phyloP scores from a whole-genome alignment of 2,113 vertebrate genomes.

The Ondatra zibethicus region DNA sequence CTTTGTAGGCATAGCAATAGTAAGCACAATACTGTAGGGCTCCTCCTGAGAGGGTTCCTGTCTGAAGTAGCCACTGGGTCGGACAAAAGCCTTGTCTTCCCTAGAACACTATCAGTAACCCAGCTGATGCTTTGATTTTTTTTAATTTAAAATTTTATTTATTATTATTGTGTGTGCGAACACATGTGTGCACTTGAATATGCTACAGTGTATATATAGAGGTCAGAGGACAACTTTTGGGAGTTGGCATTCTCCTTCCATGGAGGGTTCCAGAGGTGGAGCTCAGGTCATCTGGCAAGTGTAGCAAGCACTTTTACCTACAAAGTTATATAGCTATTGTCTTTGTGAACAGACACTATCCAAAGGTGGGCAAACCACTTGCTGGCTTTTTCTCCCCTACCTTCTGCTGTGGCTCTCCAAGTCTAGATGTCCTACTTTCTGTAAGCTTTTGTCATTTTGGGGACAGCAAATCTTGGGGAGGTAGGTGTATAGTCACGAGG shows the following conservation, averaged over 20 bases:
- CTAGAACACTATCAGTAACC: neutral
- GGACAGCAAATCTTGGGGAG: neutral
- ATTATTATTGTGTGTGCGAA: neutral
- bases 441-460: neutral
- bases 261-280: neutral
- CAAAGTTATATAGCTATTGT: too few relatives aligned
- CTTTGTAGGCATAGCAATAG: neutral
- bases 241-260: neutral
- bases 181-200: neutral
- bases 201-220: neutral
- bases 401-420: neutral
- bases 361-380: neutral
- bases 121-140: neutral
- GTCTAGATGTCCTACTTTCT: neutral
- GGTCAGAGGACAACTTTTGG: neutral
- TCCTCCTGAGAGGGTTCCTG: neutral
- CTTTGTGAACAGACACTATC: neutral
- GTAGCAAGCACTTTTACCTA: neutral
- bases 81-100: neutral
- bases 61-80: neutral
- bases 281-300: neutral
- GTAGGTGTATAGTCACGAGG: neutral
- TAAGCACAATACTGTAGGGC: neutral
- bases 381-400: neutral
- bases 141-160: too few relatives aligned